Evolutionary conservation across 1,140 invertebrate genomes (phyloP).

Genomic region (Nilaparvata lugens): DNA sequence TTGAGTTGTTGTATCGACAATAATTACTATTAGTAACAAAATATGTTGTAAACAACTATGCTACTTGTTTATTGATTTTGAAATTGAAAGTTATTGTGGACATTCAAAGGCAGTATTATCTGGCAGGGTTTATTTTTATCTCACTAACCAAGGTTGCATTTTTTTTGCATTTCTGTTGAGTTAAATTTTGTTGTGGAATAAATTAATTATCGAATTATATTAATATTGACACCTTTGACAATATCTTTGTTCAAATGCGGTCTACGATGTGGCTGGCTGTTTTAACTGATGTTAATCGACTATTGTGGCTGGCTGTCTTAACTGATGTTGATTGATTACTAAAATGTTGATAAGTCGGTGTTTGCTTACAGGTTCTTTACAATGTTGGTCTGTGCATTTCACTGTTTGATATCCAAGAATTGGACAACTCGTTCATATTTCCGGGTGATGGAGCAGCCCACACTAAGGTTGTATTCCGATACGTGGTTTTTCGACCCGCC

Average conservation of each 20-base stretch:
- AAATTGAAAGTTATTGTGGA: no score
- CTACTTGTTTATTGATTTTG: no score
- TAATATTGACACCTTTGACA: background rate
- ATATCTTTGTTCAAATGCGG: background rate
- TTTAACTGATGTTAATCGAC: background rate
- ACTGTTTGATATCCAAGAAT: conserved; percentile 75
- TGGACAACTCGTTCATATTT: conserved; percentile 84
- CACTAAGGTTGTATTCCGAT: conserved; percentile 84
- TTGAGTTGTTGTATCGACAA: no score
- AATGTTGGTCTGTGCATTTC: conserved; percentile 90
- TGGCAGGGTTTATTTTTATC: no score
- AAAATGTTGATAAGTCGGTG: conserved; percentile 20
- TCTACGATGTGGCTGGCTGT: conserved; percentile 2
- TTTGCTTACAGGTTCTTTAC: conserved; percentile 66
- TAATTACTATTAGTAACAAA: no score
- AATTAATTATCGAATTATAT: background rate
- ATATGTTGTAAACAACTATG: no score
- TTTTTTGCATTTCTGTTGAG: no score
- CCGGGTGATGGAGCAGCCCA: conserved; percentile 91
- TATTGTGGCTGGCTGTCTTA: background rate
- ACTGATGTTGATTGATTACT: background rate
- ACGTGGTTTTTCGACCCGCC: conserved; percentile 86
- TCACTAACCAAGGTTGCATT: no score
- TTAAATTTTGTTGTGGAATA: no score
- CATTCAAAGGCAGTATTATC: no score